Percentiles rank a stretch among this genome's conserved stretches.
Evolutionary conservation across 2,113 vertebrate species (phyloP).

Genomic region (Nesoenas mayeri): DNA sequence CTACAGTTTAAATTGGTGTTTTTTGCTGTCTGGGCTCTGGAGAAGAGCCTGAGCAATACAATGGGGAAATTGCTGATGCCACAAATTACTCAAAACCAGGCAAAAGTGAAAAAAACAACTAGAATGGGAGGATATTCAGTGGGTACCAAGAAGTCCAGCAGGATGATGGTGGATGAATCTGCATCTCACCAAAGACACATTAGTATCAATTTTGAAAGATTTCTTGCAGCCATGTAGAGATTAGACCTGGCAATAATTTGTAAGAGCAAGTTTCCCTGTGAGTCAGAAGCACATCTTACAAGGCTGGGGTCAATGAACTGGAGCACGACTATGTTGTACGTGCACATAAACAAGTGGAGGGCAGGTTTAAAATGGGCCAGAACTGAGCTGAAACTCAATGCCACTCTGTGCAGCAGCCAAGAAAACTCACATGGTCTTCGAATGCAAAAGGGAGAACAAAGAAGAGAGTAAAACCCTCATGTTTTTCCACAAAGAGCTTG

Average conservation of each 20-base stretch:
- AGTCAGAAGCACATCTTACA: background rate
- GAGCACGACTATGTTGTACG: rapidly evolving
- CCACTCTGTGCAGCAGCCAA: no score
- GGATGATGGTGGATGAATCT: background rate
- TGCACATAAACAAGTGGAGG: rapidly evolving
- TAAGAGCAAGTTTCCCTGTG: background rate
- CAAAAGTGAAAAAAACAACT: background rate
- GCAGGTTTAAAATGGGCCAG: background rate
- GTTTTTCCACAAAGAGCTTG: no score
- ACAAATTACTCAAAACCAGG: background rate
- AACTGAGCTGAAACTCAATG: background rate
- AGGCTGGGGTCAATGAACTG: background rate
- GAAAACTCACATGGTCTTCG: background rate
- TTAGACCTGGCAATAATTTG: background rate
- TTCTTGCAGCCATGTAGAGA: background rate
- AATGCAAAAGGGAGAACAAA: background rate
- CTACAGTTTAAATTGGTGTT: background rate
- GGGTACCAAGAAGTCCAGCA: background rate
- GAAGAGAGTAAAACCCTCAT: background rate
- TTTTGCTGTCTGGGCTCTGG: background rate
- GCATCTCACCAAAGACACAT: background rate
- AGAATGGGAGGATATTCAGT: no score
- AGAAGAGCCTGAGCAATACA: background rate
- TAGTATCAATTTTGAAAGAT: background rate
- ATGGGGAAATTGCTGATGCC: background rate